phyloP scores from a whole-genome alignment of 2,113 vertebrate genomes.

The Benitochromis conjunctus region DNA sequence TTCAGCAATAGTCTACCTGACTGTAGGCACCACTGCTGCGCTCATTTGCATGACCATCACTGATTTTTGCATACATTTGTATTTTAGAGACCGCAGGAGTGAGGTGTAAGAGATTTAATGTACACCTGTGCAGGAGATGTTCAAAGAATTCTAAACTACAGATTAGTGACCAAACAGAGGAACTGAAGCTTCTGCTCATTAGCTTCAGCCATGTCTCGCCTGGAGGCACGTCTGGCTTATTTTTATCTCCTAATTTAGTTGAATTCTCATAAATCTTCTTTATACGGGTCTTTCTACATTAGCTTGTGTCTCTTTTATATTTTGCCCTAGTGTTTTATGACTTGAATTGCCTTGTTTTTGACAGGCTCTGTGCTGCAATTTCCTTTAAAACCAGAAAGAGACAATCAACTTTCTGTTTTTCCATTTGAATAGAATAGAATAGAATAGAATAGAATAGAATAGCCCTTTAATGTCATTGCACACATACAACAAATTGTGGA shows the following conservation, averaged over 20 bases:
- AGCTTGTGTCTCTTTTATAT: neutral
- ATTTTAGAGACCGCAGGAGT: neutral
- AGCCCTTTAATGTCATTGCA: neutral
- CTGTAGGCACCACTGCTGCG: neutral
- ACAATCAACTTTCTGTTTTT: neutral
- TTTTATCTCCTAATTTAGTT: neutral
- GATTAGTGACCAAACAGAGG: neutral
- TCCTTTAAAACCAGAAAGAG: neutral
- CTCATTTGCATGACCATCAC: neutral
- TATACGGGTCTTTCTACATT: neutral
- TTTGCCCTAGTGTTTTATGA: rapidly evolving
- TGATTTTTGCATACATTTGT: neutral
- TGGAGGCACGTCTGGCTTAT: neutral
- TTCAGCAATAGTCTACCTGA: neutral
- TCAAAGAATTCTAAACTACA: neutral
- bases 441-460: neutral
- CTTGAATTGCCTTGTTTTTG: neutral
- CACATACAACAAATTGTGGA: neutral
- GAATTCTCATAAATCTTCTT: neutral
- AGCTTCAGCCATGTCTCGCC: neutral
- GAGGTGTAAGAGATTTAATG: neutral
- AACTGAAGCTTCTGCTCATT: neutral
- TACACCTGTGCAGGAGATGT: neutral
- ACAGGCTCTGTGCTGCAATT: neutral
- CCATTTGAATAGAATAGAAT: neutral